Conservation (phyloP, 2,888 invertebrate genomes). For the Cosmia trapezina region DNA sequence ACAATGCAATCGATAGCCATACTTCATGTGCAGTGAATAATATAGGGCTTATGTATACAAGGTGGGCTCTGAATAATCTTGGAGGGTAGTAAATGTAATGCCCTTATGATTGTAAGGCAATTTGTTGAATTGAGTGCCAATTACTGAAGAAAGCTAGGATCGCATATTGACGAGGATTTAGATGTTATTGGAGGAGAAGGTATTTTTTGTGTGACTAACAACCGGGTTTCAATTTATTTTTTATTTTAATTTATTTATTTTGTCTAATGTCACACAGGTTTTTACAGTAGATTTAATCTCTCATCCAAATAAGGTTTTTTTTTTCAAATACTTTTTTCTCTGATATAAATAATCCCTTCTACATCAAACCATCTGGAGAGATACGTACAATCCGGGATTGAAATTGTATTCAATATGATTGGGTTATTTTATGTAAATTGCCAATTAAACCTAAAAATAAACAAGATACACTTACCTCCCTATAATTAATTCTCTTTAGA, state of each 20-base stretch:
- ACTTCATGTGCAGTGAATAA: slow-evolving; percentile 35
- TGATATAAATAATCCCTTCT: neutral
- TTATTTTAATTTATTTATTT: neutral
- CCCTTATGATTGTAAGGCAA: neutral
- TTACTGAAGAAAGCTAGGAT: neutral
- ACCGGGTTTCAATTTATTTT: no score
- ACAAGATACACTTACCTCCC: neutral
- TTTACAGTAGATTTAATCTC: neutral
- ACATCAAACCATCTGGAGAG: neutral
- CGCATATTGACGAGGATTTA: neutral
- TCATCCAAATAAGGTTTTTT: neutral
- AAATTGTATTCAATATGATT: neutral
- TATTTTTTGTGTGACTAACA: neutral
- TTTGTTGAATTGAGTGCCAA: neutral
- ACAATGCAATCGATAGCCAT: slow-evolving; percentile 39
- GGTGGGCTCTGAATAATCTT: slow-evolving; percentile 37
- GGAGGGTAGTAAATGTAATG: slow-evolving; percentile 11
- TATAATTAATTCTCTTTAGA: neutral
- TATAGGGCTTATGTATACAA: slow-evolving; percentile 18
- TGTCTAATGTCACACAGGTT: neutral
- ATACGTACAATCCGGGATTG: neutral
- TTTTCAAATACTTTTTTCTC: neutral
- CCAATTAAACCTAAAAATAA: slow-evolving; percentile 3
- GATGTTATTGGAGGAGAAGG: neutral
- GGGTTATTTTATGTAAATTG: neutral